phyloP scores from a whole-genome alignment of 2,888 invertebrate species.

The Philereme transversata region DNA sequence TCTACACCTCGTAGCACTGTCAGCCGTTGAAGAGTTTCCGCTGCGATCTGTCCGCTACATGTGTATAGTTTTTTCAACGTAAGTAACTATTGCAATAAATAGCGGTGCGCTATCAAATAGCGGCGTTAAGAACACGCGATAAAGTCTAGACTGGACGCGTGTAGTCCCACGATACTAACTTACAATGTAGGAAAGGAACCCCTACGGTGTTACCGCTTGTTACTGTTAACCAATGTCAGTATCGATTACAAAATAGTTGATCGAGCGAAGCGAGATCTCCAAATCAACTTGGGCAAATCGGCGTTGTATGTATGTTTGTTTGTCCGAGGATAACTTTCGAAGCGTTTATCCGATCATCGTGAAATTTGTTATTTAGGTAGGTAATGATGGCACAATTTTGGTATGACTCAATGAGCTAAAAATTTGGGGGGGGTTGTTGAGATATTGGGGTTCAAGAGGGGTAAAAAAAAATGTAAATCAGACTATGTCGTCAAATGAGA shows the following conservation, averaged over 20 bases:
- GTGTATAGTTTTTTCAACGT: constrained; percentile 4
- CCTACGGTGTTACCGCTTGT: constrained; percentile 22
- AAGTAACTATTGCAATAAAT: constrained; percentile 29
- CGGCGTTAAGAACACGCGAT: constrained; percentile 35
- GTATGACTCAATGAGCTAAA: no score
- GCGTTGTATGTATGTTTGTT: no score
- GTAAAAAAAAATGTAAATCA: no score
- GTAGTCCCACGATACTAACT: constrained; percentile 20
- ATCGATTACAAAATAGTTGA: neutral
- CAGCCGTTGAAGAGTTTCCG: neutral
- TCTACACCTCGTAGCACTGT: constrained; percentile 5
- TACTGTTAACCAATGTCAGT: neutral
- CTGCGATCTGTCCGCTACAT: constrained; percentile 10
- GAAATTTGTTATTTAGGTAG: no score
- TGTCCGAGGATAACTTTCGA: no score
- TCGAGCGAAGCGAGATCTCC: no score
- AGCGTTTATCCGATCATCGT: no score
- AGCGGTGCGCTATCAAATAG: constrained; percentile 31
- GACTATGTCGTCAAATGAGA: no score
- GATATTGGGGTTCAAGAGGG: no score
- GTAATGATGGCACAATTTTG: no score
- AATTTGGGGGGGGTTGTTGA: no score
- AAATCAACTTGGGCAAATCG: no score
- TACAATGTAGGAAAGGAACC: constrained; percentile 17
- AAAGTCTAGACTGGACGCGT: constrained; percentile 40